phyloP scores from a whole-genome alignment of 2,888 invertebrate species.

The Tanaodytes sp. region DNA sequence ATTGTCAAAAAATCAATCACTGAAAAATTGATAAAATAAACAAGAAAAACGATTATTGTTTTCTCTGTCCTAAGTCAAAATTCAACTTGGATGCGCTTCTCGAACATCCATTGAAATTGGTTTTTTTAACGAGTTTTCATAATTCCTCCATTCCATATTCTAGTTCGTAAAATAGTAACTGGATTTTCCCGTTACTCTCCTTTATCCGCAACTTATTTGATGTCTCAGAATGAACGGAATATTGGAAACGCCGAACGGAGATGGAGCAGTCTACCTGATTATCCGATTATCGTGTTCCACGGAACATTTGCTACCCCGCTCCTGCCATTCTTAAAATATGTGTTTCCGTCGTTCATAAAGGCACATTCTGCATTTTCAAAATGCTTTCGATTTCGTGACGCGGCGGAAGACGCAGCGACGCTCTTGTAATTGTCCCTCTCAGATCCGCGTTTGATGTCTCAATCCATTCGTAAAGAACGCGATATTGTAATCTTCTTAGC shows the following conservation, averaged over 20 bases:
- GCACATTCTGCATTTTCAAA: constrained; percentile 21
- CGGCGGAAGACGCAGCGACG: neutral
- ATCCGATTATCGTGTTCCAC: constrained; percentile 70
- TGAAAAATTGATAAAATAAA: too few species aligned
- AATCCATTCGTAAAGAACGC: too few species aligned
- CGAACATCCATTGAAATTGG: too few species aligned
- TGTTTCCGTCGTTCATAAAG: constrained; percentile 49
- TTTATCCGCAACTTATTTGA: constrained; percentile 55
- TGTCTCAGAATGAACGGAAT: constrained; percentile 62
- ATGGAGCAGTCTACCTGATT: constrained; percentile 70
- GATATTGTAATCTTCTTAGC: too few species aligned
- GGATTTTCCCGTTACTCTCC: constrained; percentile 47
- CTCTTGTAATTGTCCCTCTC: too few species aligned
- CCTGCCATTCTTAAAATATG: constrained; percentile 57
- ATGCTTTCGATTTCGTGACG: neutral
- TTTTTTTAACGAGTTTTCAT: constrained; percentile 51
- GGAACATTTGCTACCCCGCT: constrained; percentile 68
- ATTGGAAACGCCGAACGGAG: constrained; percentile 68
- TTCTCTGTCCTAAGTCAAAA: too few species aligned
- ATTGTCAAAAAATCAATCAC: too few species aligned
- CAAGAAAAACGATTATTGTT: too few species aligned
- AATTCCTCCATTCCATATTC: constrained; percentile 49
- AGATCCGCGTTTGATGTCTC: too few species aligned
- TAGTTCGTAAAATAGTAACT: constrained; percentile 49
- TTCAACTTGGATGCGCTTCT: too few species aligned